Conservation (phyloP, 2,888 invertebrate genomes). For the Hypomecis punctinalis region DNA sequence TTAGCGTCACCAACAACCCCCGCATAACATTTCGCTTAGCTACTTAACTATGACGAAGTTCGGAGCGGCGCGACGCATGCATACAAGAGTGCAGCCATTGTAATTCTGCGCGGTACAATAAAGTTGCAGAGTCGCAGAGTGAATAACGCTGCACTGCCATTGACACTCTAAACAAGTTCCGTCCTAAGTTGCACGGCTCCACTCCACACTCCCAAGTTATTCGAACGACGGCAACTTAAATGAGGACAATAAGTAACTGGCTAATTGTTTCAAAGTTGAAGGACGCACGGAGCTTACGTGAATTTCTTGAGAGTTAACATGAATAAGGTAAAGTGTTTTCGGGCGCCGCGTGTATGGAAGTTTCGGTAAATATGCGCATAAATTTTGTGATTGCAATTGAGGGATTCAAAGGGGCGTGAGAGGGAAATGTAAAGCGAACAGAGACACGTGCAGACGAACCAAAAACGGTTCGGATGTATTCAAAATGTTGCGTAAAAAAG, state of each 20-base stretch:
- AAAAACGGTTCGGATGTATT: conserved; percentile 10
- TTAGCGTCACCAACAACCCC: conserved; percentile 41
- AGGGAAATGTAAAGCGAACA: conserved; percentile 27
- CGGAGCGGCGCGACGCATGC: conserved; percentile 42
- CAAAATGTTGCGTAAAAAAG: background rate
- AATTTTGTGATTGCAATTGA: conserved; percentile 36
- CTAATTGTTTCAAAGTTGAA: conserved; percentile 56
- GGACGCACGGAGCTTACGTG: conserved; percentile 47
- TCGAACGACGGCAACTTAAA: conserved; percentile 55
- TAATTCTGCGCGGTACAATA: conserved; percentile 55
- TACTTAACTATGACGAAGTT: conserved; percentile 44
- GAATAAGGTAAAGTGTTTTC: conserved; percentile 42
- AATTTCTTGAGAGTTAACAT: conserved; percentile 40
- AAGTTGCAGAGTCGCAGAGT: conserved; percentile 55
- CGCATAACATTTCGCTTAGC: conserved; percentile 43
- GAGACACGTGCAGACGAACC: conserved; percentile 16
- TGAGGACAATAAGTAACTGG: conserved; percentile 60
- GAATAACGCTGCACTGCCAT: conserved; percentile 61
- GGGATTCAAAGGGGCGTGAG: conserved; percentile 29
- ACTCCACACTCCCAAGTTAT: conserved; percentile 54
- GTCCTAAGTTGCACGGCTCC: conserved; percentile 55
- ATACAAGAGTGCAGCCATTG: conserved; percentile 55
- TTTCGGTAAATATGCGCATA: conserved; percentile 37
- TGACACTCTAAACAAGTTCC: conserved; percentile 66
- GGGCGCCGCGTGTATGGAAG: conserved; percentile 31